Conservation (phyloP, 2,888 invertebrate genomes). For the Toxonevra muliebris region DNA sequence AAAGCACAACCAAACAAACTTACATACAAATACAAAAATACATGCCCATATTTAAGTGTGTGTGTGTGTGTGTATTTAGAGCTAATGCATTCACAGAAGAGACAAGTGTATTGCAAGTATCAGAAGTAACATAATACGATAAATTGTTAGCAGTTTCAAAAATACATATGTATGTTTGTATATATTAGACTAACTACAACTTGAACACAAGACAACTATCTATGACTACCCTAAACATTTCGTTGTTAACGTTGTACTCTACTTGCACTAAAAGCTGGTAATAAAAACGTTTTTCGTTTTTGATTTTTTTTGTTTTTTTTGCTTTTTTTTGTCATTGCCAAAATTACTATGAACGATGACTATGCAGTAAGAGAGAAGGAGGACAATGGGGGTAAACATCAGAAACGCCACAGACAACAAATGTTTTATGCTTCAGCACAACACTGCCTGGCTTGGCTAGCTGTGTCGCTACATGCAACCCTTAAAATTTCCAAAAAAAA, state of each 20-base stretch:
- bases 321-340: slow-evolving; percentile 32
- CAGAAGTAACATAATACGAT: too few relatives aligned
- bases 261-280: not conserved
- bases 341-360: slow-evolving; percentile 35
- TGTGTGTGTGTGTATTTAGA: not conserved
- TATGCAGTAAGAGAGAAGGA: too few relatives aligned
- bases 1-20: slow-evolving; percentile 18
- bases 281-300: not conserved
- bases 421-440: too few relatives aligned
- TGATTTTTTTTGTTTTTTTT: not conserved
- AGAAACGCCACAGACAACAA: too few relatives aligned
- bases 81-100: too few relatives aligned
- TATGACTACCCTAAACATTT: slow-evolving; percentile 11
- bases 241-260: not conserved
- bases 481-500: not conserved
- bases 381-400: too few relatives aligned
- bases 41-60: not conserved
- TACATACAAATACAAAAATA: slow-evolving; percentile 1
- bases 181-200: not conserved
- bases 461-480: too few relatives aligned
- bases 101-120: too few relatives aligned
- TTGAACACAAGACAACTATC: slow-evolving; percentile 1
- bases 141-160: too few relatives aligned
- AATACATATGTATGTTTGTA: not conserved
- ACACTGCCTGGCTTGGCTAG: too few relatives aligned